Percentiles rank a stretch among this genome's conserved stretches.
Evolutionary conservation across 2,888 invertebrate species (phyloP).

Genomic region (Stenoptilia bipunctidactyla): DNA sequence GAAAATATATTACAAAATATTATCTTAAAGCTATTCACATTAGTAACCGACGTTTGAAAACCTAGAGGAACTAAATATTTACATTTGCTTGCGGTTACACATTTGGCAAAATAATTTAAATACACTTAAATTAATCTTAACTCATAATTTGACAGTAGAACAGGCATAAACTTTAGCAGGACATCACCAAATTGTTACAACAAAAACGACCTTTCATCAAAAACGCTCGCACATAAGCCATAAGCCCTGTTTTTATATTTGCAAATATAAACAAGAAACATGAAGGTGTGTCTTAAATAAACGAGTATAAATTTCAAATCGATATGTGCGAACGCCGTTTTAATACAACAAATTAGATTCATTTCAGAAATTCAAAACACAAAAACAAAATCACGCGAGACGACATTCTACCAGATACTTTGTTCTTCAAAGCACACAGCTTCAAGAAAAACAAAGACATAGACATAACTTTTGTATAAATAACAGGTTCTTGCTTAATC

Average conservation of each 20-base stretch:
- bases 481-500: too few species aligned
- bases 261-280: too few species aligned
- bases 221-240: constrained; percentile 2
- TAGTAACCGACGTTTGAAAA: constrained; percentile 28
- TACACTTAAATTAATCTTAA: constrained; percentile 28
- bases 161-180: constrained; percentile 15
- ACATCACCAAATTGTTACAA: constrained; percentile 15
- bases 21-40: constrained; percentile 11
- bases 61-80: constrained; percentile 44
- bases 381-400: not conserved
- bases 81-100: constrained; percentile 45
- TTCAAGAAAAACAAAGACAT: too few species aligned
- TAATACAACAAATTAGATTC: not conserved
- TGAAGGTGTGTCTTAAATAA: too few species aligned
- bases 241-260: too few species aligned
- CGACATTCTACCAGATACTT: too few species aligned
- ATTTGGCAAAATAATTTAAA: constrained; percentile 65
- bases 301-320: too few species aligned
- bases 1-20: not conserved
- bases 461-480: too few species aligned
- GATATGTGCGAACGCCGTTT: not conserved
- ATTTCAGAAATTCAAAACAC: constrained; percentile 1
- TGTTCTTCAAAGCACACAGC: too few species aligned
- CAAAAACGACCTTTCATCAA: constrained; percentile 12
- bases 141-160: not conserved